A percentile compares a stretch with the other conserved stretches of the same genome.
These are phyloP conservation scores for Heliconius hewitsoni DNA, from an alignment of 1,140 invertebrate species.

Conservation along the genomic window DNA sequence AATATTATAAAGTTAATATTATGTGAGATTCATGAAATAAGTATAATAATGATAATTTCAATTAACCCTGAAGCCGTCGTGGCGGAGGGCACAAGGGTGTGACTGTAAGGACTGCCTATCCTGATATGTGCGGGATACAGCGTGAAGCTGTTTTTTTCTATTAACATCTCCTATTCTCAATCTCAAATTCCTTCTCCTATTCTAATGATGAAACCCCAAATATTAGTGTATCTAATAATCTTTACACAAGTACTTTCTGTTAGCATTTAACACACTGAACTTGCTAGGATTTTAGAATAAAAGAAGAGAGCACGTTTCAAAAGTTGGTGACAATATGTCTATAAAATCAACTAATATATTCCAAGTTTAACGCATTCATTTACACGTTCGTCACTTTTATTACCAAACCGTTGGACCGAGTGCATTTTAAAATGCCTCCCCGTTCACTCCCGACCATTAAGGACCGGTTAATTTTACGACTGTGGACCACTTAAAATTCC, in stretches of 20 bases:
- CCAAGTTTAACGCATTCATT: slow-evolving; percentile 19
- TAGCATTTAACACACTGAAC: neutral
- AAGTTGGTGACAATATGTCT: slow-evolving; percentile 23
- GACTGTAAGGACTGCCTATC: too few relatives aligned
- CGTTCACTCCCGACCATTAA: slow-evolving; percentile 61
- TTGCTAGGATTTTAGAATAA: neutral
- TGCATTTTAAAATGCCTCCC: slow-evolving; percentile 56
- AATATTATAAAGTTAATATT: too few relatives aligned
- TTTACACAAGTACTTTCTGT: too few relatives aligned
- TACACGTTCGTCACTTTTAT: slow-evolving; percentile 30
- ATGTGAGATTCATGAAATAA: neutral
- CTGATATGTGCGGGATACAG: too few relatives aligned
- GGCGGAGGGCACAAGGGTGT: too few relatives aligned
- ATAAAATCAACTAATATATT: slow-evolving; percentile 21
- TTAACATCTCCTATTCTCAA: too few relatives aligned
- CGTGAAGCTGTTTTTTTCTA: too few relatives aligned
- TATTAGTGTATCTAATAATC: too few relatives aligned
- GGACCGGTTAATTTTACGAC: slow-evolving; percentile 72
- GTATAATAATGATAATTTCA: neutral
- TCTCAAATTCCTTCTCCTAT: too few relatives aligned
- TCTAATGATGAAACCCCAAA: too few relatives aligned
- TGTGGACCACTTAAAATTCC: slow-evolving; percentile 72
- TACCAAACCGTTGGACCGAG: slow-evolving; percentile 19
- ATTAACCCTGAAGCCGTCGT: too few relatives aligned
- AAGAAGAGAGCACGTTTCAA: neutral